These are phyloP conservation scores for Oscheius onirici DNA, from an alignment of 2,888 invertebrate genomes.

Conservation along the genomic window DNA sequence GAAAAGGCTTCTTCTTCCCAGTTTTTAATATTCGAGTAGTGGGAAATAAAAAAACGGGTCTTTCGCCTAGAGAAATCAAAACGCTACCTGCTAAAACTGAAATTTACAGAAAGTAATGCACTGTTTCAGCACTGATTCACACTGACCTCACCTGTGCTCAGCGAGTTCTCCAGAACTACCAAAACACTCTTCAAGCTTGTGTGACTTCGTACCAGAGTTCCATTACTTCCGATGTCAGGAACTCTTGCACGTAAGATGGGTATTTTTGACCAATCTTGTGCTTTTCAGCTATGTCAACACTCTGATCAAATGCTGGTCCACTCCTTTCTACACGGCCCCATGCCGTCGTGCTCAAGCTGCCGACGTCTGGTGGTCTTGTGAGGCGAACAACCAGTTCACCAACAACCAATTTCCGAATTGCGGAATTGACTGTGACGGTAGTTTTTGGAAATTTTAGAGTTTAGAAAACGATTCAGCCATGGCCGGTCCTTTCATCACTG, in stretches of 20 bases:
- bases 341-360: conserved; percentile 42
- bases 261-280: background rate
- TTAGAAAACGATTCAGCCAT: conserved; percentile 1
- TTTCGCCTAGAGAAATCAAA: background rate
- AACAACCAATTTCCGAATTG: conserved; percentile 51
- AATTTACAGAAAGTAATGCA: no score
- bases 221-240: conserved; percentile 38
- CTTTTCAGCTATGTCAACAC: conserved; percentile 41
- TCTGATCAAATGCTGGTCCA: conserved; percentile 54
- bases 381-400: conserved; percentile 44
- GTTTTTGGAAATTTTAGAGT: background rate
- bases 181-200: conserved; percentile 39
- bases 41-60: no score
- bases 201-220: conserved; percentile 41
- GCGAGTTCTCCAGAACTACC: conserved; percentile 37
- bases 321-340: conserved; percentile 46
- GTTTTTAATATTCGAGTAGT: no score
- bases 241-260: conserved; percentile 43
- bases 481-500: conserved; percentile 9
- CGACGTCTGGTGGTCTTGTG: conserved; percentile 55
- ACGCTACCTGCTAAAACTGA: background rate
- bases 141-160: conserved; percentile 46
- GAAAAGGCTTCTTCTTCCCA: no score
- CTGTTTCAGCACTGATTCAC: conserved; percentile 43
- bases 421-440: conserved; percentile 45